A percentile compares a stretch with the other conserved stretches of the same genome.
These are phyloP conservation scores for Anoncus sp. DNA, from an alignment of 2,888 invertebrate genomes.

Conservation along the genomic window DNA sequence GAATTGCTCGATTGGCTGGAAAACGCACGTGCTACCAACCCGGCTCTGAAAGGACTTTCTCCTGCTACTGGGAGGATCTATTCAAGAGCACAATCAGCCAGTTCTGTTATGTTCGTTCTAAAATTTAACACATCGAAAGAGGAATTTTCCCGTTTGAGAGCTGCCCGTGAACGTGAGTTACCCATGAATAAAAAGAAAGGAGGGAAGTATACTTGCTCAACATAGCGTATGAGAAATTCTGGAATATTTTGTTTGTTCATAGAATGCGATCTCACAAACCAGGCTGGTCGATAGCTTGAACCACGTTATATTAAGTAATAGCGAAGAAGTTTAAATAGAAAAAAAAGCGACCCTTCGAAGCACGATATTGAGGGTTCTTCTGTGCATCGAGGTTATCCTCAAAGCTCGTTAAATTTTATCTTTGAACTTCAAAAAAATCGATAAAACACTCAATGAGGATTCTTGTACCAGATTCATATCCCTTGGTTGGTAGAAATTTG, in stretches of 20 bases:
- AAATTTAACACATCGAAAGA: slow-evolving; percentile 5
- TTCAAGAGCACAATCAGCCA: too few species aligned
- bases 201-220: background rate
- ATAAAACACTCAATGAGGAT: slow-evolving; percentile 17
- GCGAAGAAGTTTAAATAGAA: slow-evolving; percentile 36
- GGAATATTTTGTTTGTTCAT: background rate
- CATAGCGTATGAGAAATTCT: background rate
- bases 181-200: too few species aligned
- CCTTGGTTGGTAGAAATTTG: background rate
- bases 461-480: background rate
- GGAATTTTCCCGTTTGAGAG: background rate
- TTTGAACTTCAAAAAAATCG: slow-evolving; percentile 14
- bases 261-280: too few species aligned
- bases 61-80: too few species aligned
- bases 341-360: background rate
- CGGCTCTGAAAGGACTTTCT: slow-evolving; percentile 1
- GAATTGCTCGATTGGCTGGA: slow-evolving; percentile 34
- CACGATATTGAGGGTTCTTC: background rate
- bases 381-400: background rate
- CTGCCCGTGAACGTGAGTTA: too few species aligned
- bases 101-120: background rate
- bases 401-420: slow-evolving; percentile 17
- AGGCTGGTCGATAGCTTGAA: too few species aligned
- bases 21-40: slow-evolving; percentile 12
- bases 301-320: slow-evolving; percentile 59